Evolutionary conservation across 2,888 invertebrate genomes (phyloP), one percentile per base, ranked within the genome.

Genomic region (Amblyteles armatorius): DNA sequence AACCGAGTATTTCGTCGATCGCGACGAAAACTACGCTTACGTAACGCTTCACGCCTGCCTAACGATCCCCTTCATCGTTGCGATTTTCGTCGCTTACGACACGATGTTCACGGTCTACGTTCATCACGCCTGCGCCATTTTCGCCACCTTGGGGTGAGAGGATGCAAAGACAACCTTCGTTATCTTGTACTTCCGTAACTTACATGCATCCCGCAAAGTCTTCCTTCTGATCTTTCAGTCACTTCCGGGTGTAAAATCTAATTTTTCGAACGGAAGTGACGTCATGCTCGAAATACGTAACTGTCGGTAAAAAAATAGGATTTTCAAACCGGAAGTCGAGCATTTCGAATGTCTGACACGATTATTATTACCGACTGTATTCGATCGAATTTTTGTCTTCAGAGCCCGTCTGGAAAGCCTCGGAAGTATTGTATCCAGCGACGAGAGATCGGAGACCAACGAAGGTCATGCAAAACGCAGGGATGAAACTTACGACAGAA

Each of bases 71-170:
- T 11, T 88, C 52, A 63, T 63, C 2, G 16, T 86, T 0, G 57
- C 44, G 0, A 76, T 83, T 33, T 60, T 87, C 33, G 29, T 87
- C 16, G 84, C 67, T 50, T 87, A 85, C 48, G 86, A 88, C 67
- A 71, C 82, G 29, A 72, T 87, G 79, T 79, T 84, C n/a, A 76
- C 76, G 7, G 83, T 81, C 26, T 83, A 84, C 63, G 68, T 86
- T n/a, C 82, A 86, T 73, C 87, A 87, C 33, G 81, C 74, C 1
- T 84, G 86, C 22, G 83, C 81, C n/a, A 83, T 87, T 65, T 86
- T 86, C 55, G 68, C 81, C 0, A 79, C 71, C 3, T 26, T 87
- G 16, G 73, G 86, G 87, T 87, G 69, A 79, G 73, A 36, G 68
- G 40, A 7, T 13, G 16, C 13, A 16, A 44, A 13, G 3, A 44